Conservation (phyloP, 1,140 invertebrate species). For the silkworm (Bombyx mori) region ASM3026992v2 NC_085110.1:18829501-18830000, state of each 20-base stretch:
- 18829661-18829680: conserved; percentile 73
- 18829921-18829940: conserved; percentile 83
- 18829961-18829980: conserved; percentile 81
- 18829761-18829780: background rate
- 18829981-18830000: conserved; percentile 86
- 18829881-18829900: conserved; percentile 80
- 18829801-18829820: conserved; percentile 51
- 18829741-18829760: too few relatives aligned
- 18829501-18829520: conserved; percentile 7
- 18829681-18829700: background rate
- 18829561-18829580: background rate
- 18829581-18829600: conserved; percentile 71
- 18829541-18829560: conserved; percentile 13
- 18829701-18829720: too few relatives aligned
- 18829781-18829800: conserved; percentile 57
- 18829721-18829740: too few relatives aligned
- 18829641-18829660: conserved; percentile 75
- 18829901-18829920: conserved; percentile 93
- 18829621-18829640: conserved; percentile 76
- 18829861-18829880: conserved; percentile 13
- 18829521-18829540: conserved; percentile 20
- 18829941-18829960: conserved; percentile 92
- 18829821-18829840: conserved; percentile 35
- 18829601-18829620: conserved; percentile 77
- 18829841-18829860: conserved; percentile 87